Percentiles rank a stretch among this genome's conserved stretches.
phyloP scores from a whole-genome alignment of 2,888 invertebrate genomes.

The Scaeva pyrastri region DNA sequence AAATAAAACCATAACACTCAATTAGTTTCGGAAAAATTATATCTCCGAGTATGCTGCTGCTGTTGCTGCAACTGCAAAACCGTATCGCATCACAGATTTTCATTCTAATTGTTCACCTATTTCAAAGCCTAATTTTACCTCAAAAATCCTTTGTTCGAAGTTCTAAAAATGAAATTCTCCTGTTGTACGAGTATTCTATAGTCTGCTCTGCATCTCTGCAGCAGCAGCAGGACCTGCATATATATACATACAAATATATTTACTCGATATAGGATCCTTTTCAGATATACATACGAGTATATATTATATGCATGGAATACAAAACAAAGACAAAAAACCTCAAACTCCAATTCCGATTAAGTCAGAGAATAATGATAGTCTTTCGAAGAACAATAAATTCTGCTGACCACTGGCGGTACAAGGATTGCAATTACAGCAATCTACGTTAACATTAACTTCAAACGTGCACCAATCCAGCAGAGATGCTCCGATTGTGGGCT shows the following conservation, averaged over 20 bases:
- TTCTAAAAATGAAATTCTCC: slow-evolving; percentile 49
- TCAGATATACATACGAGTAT: too few relatives aligned
- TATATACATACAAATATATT: background rate
- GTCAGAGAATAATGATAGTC: slow-evolving; percentile 76
- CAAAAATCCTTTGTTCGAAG: slow-evolving; percentile 60
- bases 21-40: slow-evolving; percentile 38
- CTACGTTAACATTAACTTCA: slow-evolving; percentile 76
- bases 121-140: slow-evolving; percentile 59
- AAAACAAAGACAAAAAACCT: slow-evolving; percentile 63
- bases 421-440: slow-evolving; percentile 75
- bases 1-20: slow-evolving; percentile 45
- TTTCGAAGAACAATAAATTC: slow-evolving; percentile 74
- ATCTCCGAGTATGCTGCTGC: background rate
- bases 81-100: slow-evolving; percentile 46
- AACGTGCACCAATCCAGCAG: slow-evolving; percentile 71
- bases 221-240: slow-evolving; percentile 38
- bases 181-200: slow-evolving; percentile 22
- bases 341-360: slow-evolving; percentile 76
- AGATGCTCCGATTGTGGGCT: slow-evolving; percentile 59
- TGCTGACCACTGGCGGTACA: slow-evolving; percentile 75
- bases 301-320: background rate
- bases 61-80: slow-evolving; percentile 23
- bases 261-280: background rate
- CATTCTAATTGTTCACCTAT: slow-evolving; percentile 52
- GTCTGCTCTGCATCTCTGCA: slow-evolving; percentile 34